These are phyloP conservation scores for Ceratotherium simum DNA, from an alignment of 2,113 vertebrate genomes.

Conservation along the genomic window DNA sequence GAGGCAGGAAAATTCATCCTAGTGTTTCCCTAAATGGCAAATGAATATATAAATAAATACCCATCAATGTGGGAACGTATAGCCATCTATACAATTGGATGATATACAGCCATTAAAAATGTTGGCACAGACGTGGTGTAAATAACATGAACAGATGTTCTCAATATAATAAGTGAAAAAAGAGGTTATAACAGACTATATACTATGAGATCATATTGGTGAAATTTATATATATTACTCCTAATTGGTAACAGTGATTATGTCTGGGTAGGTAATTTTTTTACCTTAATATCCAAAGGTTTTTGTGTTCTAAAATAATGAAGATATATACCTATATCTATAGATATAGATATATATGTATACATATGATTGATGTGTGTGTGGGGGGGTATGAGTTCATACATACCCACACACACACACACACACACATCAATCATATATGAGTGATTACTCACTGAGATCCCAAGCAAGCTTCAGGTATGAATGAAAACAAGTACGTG, in stretches of 20 bases:
- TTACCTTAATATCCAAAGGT: not conserved
- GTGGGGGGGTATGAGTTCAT: no score
- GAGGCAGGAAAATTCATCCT: not conserved
- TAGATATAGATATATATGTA: not conserved
- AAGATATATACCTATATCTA: not conserved
- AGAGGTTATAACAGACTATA: not conserved
- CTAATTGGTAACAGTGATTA: constrained; percentile 39
- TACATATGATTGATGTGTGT: no score
- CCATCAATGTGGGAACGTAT: not conserved
- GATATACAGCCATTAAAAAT: not conserved
- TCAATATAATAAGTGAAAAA: constrained; percentile 13
- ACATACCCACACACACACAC: no score
- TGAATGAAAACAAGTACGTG: constrained; percentile 8
- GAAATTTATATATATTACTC: not conserved
- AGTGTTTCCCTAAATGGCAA: not conserved
- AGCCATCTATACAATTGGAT: not conserved
- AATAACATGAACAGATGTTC: constrained; percentile 15
- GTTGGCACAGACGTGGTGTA: not conserved
- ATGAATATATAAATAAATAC: not conserved
- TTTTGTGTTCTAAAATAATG: not conserved
- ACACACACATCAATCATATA: no score
- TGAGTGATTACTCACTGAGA: not conserved
- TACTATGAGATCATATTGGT: not conserved
- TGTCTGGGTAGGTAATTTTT: not conserved
- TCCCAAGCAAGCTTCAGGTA: not conserved